Evolutionary conservation across 2,113 vertebrate genomes (phyloP).

Genomic region (Todiramphus chloris): DNA sequence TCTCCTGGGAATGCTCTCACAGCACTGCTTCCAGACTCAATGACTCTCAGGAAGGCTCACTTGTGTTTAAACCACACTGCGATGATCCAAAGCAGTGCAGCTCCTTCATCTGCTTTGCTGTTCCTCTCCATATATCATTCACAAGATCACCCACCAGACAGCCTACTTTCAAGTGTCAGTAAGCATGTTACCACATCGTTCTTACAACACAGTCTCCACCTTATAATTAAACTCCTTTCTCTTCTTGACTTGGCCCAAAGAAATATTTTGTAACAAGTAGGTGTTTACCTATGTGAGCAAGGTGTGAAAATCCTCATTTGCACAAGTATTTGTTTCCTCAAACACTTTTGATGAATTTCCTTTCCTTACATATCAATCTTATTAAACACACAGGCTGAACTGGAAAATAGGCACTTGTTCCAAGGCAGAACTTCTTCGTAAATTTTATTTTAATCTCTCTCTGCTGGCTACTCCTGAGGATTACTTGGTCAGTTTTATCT

Average conservation of each 20-base stretch:
- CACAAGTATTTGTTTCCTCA: neutral
- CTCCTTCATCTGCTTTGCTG: neutral
- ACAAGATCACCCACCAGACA: neutral
- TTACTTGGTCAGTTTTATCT: neutral
- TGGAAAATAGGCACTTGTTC: neutral
- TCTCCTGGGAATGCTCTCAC: neutral
- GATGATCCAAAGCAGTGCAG: neutral
- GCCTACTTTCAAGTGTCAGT: neutral
- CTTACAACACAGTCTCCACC: neutral
- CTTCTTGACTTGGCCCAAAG: neutral
- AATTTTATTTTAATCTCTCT: neutral
- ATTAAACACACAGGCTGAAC: neutral
- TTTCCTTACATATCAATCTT: neutral
- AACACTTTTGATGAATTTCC: neutral
- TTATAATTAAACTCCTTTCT: neutral
- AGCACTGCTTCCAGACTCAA: neutral
- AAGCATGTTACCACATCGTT: neutral
- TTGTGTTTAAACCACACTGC: neutral
- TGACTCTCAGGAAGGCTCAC: neutral
- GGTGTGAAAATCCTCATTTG: neutral
- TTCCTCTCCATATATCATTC: accelerated
- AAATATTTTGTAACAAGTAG: neutral
- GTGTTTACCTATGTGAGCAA: neutral
- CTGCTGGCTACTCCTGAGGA: neutral
- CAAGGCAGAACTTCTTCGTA: neutral